Conservation (phyloP, 2,113 vertebrate species). For the Danionella cerebrum region DNA sequence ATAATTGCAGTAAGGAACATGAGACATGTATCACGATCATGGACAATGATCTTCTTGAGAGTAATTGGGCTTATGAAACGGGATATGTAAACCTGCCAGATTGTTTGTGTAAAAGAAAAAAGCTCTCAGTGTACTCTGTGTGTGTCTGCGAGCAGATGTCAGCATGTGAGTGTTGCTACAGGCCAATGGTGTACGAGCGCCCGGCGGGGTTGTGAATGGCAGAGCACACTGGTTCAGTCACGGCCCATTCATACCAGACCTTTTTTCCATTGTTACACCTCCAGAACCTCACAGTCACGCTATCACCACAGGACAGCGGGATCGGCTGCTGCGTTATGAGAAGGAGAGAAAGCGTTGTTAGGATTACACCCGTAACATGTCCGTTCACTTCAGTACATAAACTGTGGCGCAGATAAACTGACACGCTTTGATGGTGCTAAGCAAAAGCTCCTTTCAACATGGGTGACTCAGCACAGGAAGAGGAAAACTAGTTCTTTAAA, state of each 20-base stretch:
- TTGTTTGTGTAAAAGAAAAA: background rate
- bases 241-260: conserved; percentile 94
- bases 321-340: conserved; percentile 73
- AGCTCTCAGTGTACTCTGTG: background rate
- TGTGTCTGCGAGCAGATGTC: background rate
- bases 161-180: conserved; percentile 48
- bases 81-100: background rate
- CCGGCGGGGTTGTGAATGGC: conserved; percentile 89
- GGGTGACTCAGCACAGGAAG: too few relatives aligned
- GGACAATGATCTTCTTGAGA: background rate
- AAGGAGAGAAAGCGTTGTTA: background rate
- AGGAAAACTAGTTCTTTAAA: too few relatives aligned
- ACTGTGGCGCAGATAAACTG: background rate
- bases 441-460: background rate
- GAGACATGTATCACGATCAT: background rate
- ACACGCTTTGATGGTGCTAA: background rate
- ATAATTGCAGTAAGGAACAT: background rate
- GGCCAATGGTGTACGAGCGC: conserved; percentile 88
- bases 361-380: background rate
- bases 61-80: background rate
- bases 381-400: background rate
- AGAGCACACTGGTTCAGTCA: conserved; percentile 80
- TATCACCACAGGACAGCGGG: conserved; percentile 65
- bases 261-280: conserved; percentile 87
- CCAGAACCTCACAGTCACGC: conserved; percentile 81